Evolutionary conservation across 2,888 invertebrate genomes (phyloP), one percentile per base, ranked within the genome.

Genomic region (Chymomyza fuscimana): DNA sequence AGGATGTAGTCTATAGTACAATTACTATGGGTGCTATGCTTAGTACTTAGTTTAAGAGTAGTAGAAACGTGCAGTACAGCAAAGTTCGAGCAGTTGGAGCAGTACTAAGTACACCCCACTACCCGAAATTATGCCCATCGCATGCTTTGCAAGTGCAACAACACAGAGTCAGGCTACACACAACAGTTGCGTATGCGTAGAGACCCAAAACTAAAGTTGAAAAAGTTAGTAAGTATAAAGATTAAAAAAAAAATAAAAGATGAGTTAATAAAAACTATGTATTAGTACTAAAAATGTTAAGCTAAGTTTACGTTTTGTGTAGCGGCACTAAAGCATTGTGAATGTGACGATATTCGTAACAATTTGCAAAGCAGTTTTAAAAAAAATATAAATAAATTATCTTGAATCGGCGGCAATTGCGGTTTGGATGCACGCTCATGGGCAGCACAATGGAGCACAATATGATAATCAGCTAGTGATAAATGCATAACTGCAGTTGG

Each of bases 11-110:
- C n/a, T 63, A 52, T 58, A 25, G 22, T 25, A 58, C 22, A 58
- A 58, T 58, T 60, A 70, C 63, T 80, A 74, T 65, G 80, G 73
- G 78, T 82, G 82, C 76, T 82, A 73, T 63, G 56, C 15, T 22
- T 29, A 10, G 29, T 61, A 15, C 36, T 60, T 60, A 36, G 29
- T 15, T 46, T 61, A 61, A 46, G 15, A 46, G n/a, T 36, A 60
- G 40, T 46, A 72, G 68, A 78, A 78, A 82, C 83, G 83, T 83
- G 86, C 86, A 83, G 79, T 65, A 60, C 74, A 73, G 78, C 80
- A 67, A 69, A 19, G 22, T 16, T 54, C 54, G 19, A 5, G 19
- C 4, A 9, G 19, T 2, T 54, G 54, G 16, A 6, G 10, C 5
- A 5, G 0, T 32, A 7, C 7, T 77, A 69, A 61, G 70, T 68